These are phyloP conservation scores for Hyla sarda DNA, from an alignment of 2,113 vertebrate genomes.

Conservation along the genomic window DNA sequence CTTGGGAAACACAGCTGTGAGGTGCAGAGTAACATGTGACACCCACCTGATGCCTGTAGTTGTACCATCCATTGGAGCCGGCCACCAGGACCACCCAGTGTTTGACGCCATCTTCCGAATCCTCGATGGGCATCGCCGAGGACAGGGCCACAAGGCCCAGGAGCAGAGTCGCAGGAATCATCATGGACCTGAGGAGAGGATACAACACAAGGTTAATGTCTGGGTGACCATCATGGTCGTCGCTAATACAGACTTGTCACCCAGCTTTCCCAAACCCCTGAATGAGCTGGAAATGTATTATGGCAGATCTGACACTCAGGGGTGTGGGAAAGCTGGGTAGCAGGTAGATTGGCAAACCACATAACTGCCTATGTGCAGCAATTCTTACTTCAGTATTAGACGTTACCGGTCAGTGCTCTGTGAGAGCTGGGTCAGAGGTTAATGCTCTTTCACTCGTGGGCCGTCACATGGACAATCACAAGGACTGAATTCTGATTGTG, in stretches of 20 bases:
- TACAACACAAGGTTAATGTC: background rate
- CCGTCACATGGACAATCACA: background rate
- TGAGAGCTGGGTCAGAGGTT: background rate
- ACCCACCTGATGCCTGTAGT: conserved; percentile 94
- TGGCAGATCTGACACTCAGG: no score
- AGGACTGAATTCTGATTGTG: background rate
- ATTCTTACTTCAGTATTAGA: no score
- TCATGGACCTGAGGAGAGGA: conserved; percentile 18
- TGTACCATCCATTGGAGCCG: conserved; percentile 92
- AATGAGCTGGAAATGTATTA: no score
- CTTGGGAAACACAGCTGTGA: no score
- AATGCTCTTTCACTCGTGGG: background rate
- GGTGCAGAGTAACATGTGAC: no score
- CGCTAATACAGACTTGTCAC: no score
- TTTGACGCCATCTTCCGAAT: conserved; percentile 78
- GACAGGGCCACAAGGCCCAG: conserved; percentile 70
- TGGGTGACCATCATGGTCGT: no score
- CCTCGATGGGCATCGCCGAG: conserved; percentile 65
- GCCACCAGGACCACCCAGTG: conserved; percentile 97
- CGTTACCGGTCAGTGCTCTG: no score
- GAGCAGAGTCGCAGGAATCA: conserved; percentile 62
- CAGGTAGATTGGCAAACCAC: no score
- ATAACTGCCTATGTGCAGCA: no score
- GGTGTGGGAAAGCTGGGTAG: no score
- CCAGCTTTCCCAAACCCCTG: no score